Evolutionary conservation across 1,140 invertebrate species (phyloP).

Genomic region (Mamestra configurata): DNA sequence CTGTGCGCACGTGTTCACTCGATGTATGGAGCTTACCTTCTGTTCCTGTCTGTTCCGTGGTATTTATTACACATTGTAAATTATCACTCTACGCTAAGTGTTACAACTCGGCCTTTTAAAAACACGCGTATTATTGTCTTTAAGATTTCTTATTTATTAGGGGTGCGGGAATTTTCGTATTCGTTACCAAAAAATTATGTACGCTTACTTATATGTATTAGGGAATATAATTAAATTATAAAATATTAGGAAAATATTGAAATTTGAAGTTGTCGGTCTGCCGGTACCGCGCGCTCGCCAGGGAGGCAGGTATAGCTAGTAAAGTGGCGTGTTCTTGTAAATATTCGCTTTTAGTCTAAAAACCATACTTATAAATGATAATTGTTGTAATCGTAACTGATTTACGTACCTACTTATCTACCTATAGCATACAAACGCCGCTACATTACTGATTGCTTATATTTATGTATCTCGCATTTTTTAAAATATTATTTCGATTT

Average conservation of each 20-base stretch:
- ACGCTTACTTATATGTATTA: slow-evolving; percentile 47
- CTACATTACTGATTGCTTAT: slow-evolving; percentile 47
- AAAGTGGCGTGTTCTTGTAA: slow-evolving; percentile 77
- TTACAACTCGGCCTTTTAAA: slow-evolving; percentile 5
- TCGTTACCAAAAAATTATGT: slow-evolving; percentile 47
- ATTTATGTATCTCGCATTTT: slow-evolving; percentile 54
- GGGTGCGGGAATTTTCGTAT: slow-evolving; percentile 33
- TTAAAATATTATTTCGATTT: slow-evolving; percentile 30
- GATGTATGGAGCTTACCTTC: neutral
- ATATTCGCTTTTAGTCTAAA: slow-evolving; percentile 81
- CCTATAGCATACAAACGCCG: slow-evolving; percentile 50
- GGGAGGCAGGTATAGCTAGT: slow-evolving; percentile 75
- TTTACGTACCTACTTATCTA: slow-evolving; percentile 58
- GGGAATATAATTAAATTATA: slow-evolving; percentile 45
- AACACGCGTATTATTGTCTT: neutral
- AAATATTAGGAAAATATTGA: slow-evolving; percentile 40
- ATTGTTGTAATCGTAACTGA: slow-evolving; percentile 62
- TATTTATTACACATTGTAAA: neutral
- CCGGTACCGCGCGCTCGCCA: slow-evolving; percentile 40
- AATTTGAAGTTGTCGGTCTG: neutral
- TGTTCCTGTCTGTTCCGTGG: neutral
- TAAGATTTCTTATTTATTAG: slow-evolving; percentile 32
- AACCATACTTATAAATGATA: slow-evolving; percentile 68
- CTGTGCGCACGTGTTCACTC: no score
- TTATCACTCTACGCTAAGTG: no score